Base-by-base conservation (phyloP, 1,140 invertebrate genomes). In the Trigoniulus corallinus region DNA sequence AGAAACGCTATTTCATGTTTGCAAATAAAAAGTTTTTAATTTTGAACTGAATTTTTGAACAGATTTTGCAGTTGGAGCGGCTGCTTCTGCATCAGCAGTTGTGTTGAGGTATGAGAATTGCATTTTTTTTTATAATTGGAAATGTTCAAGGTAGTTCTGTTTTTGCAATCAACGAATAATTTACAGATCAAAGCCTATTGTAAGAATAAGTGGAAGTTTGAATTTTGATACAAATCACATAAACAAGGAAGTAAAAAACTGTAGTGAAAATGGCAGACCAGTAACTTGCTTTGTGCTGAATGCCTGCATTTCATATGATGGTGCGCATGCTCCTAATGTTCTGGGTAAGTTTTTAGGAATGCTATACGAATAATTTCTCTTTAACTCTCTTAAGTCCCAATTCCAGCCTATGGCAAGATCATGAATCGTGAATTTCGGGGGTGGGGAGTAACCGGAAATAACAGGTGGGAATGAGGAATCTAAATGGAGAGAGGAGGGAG, bases 61-160 rank as follows among this genome's bases (percentile, higher is more conserved):
- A 56, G 54, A 56, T 56, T 15, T 56, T 0, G 23, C 53, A 23
- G 42, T 56, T 42, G 54, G 54, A 3, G 22, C 54, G n/a, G 48
- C 52, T 42, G 43, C 26, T 12, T 56, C 54, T 13, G 48, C 48
- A 3, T 45, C 45, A 29, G 52, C 48, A 15, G 49, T 56, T 1
- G 23, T 54, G n/a, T 47, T 56, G n/a, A 50, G 52, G 54, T 56
- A 51, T 7, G 15, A 34, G 7, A 34, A 34, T 34, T 34, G 15
- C 7, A 7, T 15, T 34, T 34, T 34, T 7, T 7, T 7, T 7
- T 34, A 7, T 34, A 15, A 34, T 34, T 15, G 7, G 15, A 34
- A 34, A 34, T 7, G n/a, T n/a, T n/a, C n/a, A n/a, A n/a, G n/a
- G n/a, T n/a, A n/a, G n/a, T n/a, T n/a, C n/a, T n/a, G n/a, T n/a